phyloP scores from a whole-genome alignment of 2,797 vertebrate species.

The Pangasius sanitwongsei region DNA sequence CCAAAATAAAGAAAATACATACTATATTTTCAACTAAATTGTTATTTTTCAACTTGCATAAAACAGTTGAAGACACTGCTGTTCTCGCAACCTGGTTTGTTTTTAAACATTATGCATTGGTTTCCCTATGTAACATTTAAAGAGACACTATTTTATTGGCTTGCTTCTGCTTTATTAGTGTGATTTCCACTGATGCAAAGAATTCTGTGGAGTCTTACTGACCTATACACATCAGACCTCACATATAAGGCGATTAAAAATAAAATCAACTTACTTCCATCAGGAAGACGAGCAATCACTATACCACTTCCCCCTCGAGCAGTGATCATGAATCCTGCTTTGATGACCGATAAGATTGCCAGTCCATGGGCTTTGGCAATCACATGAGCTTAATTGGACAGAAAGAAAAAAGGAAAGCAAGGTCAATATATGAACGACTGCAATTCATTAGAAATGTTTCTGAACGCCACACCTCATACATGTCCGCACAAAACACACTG shows the following conservation, averaged over 20 bases:
- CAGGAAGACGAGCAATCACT: slow-evolving; percentile 85
- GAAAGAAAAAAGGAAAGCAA: slow-evolving; percentile 2
- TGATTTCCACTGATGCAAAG: not conserved
- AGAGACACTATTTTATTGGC: not conserved
- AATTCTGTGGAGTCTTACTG: not conserved
- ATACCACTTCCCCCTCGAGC: slow-evolving; percentile 93
- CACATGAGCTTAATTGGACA: slow-evolving; percentile 80
- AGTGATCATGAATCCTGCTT: slow-evolving; percentile 93
- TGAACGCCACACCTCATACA: not conserved
- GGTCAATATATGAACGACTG: not conserved
- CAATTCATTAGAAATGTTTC: not conserved
- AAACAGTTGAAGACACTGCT: not conserved
- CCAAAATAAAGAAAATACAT: not conserved
- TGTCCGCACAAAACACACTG: not conserved
- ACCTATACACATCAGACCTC: not conserved
- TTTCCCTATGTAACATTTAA: not conserved
- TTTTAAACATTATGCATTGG: not conserved
- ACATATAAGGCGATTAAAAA: not conserved
- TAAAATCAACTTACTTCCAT: slow-evolving; percentile 82
- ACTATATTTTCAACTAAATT: not conserved
- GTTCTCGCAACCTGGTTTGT: not conserved
- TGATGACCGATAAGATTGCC: slow-evolving; percentile 91
- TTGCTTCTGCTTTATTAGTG: not conserved
- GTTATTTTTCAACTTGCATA: not conserved
- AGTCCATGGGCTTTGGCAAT: slow-evolving; percentile 94